Evolutionary conservation across 2,797 vertebrate species (phyloP), one percentile per base, ranked within the genome.

Genomic region (Helicolenus hilgendorfi): DNA sequence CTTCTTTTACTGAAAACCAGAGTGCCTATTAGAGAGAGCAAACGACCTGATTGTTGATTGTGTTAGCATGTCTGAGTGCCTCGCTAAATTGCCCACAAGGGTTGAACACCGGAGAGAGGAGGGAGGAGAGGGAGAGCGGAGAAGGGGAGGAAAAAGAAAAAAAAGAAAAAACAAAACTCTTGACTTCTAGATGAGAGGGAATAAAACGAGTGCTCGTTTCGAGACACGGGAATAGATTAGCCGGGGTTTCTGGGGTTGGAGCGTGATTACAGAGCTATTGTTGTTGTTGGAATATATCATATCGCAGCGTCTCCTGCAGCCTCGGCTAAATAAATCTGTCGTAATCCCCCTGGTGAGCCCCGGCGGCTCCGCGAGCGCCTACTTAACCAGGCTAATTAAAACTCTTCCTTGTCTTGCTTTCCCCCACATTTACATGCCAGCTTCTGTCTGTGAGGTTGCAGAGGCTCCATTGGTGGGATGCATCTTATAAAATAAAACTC

Each of bases 361-460:
- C 82, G 83, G 79, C 86, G 87, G 95, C 95, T 95, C 94, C 78
- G 53, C 76, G 59, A 90, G 93, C 87, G 84, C 93, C 94, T 95
- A 93, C 95, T 96, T 96, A 96, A 96, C 92, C 90, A 85, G 94
- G 95, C 95, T 97, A 97, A 97, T 97, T 97, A 97, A 97, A 97
- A 96, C 96, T 95, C 93, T 95, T 92, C 94, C 95, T 88, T 90
- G 94, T 95, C 94, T 96, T 94, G 92, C 92, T 84, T 87, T 89
- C 77, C 80, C 18, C 84, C 60, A 91, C 91, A 96, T 97, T 93
- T 95, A 94, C 94, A 94, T 92, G 91, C 89, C 83, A 82, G 93
- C 86, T 85, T 89, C 87, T 91, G 88, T 88, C 77, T 86, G 87
- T 82, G 92, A 92, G 92, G 88, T 87, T 91, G 87, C 67, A 45